Conservation (phyloP, 2,888 invertebrate genomes). For the Punctoribates punctum region DNA sequence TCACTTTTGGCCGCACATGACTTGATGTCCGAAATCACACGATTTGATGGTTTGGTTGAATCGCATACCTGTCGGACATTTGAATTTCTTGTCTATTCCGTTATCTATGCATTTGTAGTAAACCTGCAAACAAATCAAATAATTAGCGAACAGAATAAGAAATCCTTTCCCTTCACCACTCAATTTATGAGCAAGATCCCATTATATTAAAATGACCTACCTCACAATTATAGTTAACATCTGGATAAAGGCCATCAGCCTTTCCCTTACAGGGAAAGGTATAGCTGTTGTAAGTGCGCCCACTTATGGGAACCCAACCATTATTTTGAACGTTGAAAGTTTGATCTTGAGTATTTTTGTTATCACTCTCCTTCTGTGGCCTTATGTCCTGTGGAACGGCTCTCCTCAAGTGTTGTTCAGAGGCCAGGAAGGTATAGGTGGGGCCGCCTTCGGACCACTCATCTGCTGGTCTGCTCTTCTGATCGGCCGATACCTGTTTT, state of each 20-base stretch:
- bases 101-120: background rate
- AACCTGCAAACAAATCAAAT: background rate
- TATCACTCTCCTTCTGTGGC: background rate
- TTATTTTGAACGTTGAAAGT: background rate
- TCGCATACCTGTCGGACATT: constrained; percentile 4
- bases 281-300: background rate
- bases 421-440: background rate
- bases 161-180: no score
- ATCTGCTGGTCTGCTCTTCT: background rate
- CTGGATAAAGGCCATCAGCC: background rate
- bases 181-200: no score
- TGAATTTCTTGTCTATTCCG: background rate
- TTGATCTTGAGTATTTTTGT: background rate
- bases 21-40: constrained; percentile 22
- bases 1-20: background rate
- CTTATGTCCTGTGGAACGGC: background rate
- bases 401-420: background rate
- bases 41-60: background rate
- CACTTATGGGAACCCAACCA: background rate
- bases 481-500: background rate
- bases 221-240: constrained; percentile 10
- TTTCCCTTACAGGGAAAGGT: constrained; percentile 22
- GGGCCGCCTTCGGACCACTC: background rate
- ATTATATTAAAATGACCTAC: no score
- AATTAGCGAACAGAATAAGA: no score